Evolutionary conservation across 2,888 invertebrate species (phyloP), one percentile per base, ranked within the genome.

Genomic region (Sialis lutaria): DNA sequence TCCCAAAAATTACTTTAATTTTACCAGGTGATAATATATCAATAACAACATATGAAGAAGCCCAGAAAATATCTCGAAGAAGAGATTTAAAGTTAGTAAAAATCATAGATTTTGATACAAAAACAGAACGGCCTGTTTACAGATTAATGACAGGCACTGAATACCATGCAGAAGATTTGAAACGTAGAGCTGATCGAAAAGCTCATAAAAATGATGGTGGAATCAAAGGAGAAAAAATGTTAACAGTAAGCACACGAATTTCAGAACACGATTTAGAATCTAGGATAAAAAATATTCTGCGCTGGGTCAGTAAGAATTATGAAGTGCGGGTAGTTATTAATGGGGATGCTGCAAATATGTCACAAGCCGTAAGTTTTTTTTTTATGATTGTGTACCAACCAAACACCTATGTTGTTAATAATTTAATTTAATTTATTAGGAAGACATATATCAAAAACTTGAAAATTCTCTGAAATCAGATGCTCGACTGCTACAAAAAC

Each of bases 41-140:
- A 50, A 68, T 83, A 4, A 72, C 73, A 1, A 74, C 79, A 31
- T 52, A 85, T 31, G 77, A 77, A 52, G 78, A 79, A 55, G 86
- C 86, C 0, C 69, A 77, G 54, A 82, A 72, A 59, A 56, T 87
- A 49, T 79, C 85, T 1, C 68, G 72, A 49, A 70, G 79, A 39
- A 67, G 82, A 53, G 75, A 81, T 45, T 64, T 86, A 50, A 79
- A 79, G 58, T 65, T 88, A 48, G 69, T 83, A 0, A 80, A 81
- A 65, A 62, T 82, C 31, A 62, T 76, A 51, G 81, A 85, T 60
- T 61, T 71, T 5, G 79, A 82, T 61, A 64, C 73, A 0, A 82
- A 82, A 64, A 76, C 77, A 0, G 72, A 78, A 33, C 68, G 82
- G 40, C 75, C 80, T 8, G 65, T 79, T 8, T 88, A 82, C 57